These are phyloP conservation scores for Spilogale gracilis DNA, from an alignment of 2,113 vertebrate genomes.

Conservation along the genomic window DNA sequence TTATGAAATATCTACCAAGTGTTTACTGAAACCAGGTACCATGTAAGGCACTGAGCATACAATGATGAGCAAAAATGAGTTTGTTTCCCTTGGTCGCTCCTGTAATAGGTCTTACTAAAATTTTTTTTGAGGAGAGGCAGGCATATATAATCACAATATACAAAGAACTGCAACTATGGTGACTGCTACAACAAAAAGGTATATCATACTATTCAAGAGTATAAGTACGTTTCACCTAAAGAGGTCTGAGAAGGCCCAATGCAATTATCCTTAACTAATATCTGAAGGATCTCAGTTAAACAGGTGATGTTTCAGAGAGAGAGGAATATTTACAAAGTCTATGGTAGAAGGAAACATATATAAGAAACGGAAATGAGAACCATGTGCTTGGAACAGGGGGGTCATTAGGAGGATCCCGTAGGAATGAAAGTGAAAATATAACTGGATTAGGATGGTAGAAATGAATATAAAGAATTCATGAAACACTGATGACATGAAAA, in stretches of 20 bases:
- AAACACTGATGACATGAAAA: background rate
- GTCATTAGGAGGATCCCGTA: background rate
- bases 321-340: background rate
- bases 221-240: background rate
- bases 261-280: background rate
- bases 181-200: background rate
- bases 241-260: background rate
- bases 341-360: background rate
- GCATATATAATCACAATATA: background rate
- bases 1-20: slow-evolving; percentile 35
- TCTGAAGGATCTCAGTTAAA: background rate
- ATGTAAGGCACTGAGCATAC: background rate
- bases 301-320: background rate
- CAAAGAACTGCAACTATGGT: background rate
- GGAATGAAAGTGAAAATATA: background rate
- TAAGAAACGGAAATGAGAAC: slow-evolving; percentile 3
- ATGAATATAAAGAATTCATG: background rate
- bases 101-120: background rate
- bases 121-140: background rate
- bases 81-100: background rate
- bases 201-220: background rate
- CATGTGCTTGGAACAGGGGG: background rate
- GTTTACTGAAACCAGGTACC: background rate
- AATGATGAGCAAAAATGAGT: background rate
- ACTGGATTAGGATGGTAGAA: background rate